phyloP scores from a whole-genome alignment of 1,140 invertebrate species.

The Hylaeus anthracinus region DNA sequence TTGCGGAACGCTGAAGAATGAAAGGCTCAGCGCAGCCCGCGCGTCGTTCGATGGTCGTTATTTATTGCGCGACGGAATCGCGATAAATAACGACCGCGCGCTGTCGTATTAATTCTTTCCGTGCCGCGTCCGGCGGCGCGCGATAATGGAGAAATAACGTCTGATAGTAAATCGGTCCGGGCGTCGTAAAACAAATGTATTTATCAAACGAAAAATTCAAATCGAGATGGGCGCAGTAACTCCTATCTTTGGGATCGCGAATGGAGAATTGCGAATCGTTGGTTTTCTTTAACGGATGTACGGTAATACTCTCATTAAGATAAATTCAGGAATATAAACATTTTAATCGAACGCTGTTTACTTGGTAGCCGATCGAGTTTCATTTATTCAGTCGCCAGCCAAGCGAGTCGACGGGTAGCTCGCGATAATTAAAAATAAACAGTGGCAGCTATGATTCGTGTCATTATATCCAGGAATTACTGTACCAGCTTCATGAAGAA shows the following conservation, averaged over 20 bases:
- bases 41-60: neutral
- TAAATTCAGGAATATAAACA: too few species aligned
- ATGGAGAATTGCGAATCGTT: neutral
- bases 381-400: too few species aligned
- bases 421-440: too few species aligned
- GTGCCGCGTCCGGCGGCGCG: neutral
- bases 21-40: neutral
- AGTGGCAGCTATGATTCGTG: too few species aligned
- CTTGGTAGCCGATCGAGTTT: too few species aligned
- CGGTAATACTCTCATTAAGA: too few species aligned
- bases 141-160: constrained; percentile 8
- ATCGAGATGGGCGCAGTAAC: neutral
- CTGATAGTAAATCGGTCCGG: neutral
- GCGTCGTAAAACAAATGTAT: neutral
- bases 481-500: too few species aligned
- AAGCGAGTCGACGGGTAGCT: too few species aligned
- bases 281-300: too few species aligned
- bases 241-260: too few species aligned
- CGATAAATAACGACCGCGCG: constrained; percentile 4
- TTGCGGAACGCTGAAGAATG: neutral
- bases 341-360: too few species aligned
- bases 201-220: neutral
- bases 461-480: too few species aligned
- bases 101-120: constrained; percentile 34
- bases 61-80: constrained; percentile 9